Conservation (phyloP, 1,140 invertebrate genomes). For the Drosophila takahashii region DNA sequence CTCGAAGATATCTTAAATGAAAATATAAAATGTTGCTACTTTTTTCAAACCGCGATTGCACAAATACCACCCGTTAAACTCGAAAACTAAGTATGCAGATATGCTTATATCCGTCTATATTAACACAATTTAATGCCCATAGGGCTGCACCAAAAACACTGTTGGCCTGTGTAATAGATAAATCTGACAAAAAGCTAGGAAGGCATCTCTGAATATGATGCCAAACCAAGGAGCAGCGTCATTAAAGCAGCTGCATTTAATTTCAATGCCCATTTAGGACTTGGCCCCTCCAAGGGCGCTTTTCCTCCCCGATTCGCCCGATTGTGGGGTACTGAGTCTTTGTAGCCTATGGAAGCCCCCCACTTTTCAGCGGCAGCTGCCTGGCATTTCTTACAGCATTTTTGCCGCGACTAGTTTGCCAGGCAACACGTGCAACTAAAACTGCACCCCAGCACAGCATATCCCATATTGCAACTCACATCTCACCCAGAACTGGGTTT, state of each 20-base stretch:
- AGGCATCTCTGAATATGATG: constrained; percentile 24
- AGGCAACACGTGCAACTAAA: constrained; percentile 62
- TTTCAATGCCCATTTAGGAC: constrained; percentile 79
- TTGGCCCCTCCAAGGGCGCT: constrained; percentile 52
- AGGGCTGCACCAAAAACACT: too few species aligned
- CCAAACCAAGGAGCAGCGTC: constrained; percentile 45
- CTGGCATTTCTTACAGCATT: constrained; percentile 80
- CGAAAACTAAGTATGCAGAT: too few species aligned
- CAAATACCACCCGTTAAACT: too few species aligned
- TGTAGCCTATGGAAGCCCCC: constrained; percentile 10
- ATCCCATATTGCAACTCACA: constrained; percentile 7
- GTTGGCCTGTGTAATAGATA: too few species aligned
- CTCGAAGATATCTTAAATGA: too few species aligned
- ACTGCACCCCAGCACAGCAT: background rate
- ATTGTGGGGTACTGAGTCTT: background rate
- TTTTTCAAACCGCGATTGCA: too few species aligned
- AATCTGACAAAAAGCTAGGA: constrained; percentile 1
- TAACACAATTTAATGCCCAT: too few species aligned
- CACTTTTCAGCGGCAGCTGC: constrained; percentile 54
- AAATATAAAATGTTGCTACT: too few species aligned
- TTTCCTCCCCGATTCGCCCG: constrained; percentile 24
- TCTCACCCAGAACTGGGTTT: constrained; percentile 16
- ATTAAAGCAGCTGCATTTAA: constrained; percentile 83
- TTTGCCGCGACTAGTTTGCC: constrained; percentile 74
- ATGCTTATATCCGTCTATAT: too few species aligned